Percentiles rank a stretch among this genome's conserved stretches.
Conservation (phyloP, 37 sponge, comb jelly and placozoan genomes). For the Aplysina aerophoba region DNA sequence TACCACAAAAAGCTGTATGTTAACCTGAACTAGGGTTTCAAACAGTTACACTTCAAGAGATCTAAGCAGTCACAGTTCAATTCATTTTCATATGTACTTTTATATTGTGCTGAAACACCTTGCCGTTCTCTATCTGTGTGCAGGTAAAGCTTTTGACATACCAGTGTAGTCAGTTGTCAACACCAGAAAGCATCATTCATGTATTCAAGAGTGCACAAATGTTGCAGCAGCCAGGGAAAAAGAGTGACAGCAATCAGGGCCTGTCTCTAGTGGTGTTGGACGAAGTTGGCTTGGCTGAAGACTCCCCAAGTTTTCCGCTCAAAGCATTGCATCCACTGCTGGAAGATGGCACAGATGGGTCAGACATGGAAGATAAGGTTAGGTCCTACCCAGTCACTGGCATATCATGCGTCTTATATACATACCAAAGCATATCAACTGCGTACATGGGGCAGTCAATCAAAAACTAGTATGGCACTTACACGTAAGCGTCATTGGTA, state of each 20-base stretch:
- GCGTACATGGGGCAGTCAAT: no score
- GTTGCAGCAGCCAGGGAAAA: no score
- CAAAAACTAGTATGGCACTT: no score
- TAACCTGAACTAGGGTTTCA: no score
- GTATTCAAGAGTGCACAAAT: conserved; percentile 71
- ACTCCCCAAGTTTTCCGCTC: conserved; percentile 89
- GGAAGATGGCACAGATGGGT: conserved; percentile 90
- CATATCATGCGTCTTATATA: no score
- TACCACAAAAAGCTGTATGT: no score
- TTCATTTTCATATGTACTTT: no score
- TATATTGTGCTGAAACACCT: no score
- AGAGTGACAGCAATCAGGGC: conserved; percentile 54
- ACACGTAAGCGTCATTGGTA: no score
- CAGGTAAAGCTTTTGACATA: conserved; percentile 83
- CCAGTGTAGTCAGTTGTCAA: conserved; percentile 90
- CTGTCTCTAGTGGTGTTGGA: conserved; percentile 91
- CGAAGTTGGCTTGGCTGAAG: conserved; percentile 96
- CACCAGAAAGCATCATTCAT: conserved; percentile 83
- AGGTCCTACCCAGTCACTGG: neutral
- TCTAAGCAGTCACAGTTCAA: no score
- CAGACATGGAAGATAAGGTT: conserved; percentile 58
- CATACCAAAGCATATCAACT: no score
- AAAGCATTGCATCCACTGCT: conserved; percentile 94
- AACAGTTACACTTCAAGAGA: no score
- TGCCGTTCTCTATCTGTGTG: neutral